Evolutionary conservation across 2,113 vertebrate genomes (phyloP).

Genomic region (Eudyptes chrysolophus): DNA sequence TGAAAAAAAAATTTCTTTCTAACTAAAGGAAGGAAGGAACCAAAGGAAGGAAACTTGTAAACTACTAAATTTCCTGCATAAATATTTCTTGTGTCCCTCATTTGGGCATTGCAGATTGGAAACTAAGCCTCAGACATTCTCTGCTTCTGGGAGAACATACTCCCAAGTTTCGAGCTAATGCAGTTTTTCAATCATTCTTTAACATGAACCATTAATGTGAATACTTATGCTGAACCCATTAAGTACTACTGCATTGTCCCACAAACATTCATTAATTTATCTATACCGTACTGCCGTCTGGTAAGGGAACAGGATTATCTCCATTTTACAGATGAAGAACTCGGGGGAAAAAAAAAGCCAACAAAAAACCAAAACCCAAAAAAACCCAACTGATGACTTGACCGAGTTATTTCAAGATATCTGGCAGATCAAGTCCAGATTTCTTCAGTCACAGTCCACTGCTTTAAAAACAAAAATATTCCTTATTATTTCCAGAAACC

Average conservation of each 20-base stretch:
- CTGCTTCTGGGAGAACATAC: not conserved
- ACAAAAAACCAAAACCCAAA: not conserved
- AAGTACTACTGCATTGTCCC: not conserved
- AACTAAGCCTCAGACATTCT: not conserved
- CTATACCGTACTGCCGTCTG: not conserved
- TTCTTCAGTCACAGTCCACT: not conserved
- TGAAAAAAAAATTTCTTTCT: not conserved
- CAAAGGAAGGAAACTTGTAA: constrained; percentile 55
- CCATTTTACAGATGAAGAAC: not conserved
- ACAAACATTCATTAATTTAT: not conserved
- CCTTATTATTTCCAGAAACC: not conserved
- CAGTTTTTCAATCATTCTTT: not conserved
- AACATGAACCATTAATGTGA: constrained; percentile 10
- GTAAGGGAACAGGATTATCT: not conserved
- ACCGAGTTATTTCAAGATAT: not conserved
- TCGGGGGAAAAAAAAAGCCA: no score
- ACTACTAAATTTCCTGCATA: constrained; percentile 55
- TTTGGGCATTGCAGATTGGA: not conserved
- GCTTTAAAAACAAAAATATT: not conserved
- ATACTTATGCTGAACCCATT: not conserved
- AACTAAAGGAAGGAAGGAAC: constrained; percentile 59
- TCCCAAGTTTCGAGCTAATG: not conserved
- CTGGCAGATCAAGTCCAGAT: not conserved
- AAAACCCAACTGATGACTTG: not conserved
- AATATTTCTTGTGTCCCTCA: constrained; percentile 18